phyloP scores from a whole-genome alignment of 1,140 invertebrate species.

The Hermetia illucens region DNA sequence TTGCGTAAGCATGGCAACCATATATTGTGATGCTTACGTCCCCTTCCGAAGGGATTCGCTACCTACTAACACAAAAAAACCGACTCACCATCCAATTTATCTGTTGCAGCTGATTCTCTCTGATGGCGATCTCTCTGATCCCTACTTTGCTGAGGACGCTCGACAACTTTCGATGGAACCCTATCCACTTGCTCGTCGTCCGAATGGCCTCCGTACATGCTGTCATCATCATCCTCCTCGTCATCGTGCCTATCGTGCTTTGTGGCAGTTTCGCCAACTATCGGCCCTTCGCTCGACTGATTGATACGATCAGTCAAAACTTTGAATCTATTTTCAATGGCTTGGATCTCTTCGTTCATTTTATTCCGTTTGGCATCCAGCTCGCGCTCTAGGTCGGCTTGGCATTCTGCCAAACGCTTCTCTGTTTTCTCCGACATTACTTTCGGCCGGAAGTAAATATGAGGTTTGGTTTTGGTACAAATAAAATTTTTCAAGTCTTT shows the following conservation, averaged over 20 bases:
- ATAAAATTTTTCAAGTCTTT: slow-evolving; percentile 70
- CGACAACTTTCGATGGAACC: too few species aligned
- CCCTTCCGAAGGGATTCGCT: too few species aligned
- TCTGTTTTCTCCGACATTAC: slow-evolving; percentile 39
- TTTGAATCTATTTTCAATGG: slow-evolving; percentile 23
- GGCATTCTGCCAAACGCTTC: slow-evolving; percentile 33
- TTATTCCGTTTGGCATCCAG: slow-evolving; percentile 13
- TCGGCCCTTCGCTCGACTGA: background rate
- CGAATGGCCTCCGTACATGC: background rate
- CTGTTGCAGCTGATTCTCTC: too few species aligned
- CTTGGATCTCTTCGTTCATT: slow-evolving; percentile 19
- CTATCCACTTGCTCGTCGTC: too few species aligned
- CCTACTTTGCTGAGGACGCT: too few species aligned
- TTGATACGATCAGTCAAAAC: background rate
- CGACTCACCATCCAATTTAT: too few species aligned
- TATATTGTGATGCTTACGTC: too few species aligned
- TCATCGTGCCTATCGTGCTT: slow-evolving; percentile 6
- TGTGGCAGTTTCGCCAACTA: slow-evolving; percentile 15
- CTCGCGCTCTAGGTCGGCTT: slow-evolving; percentile 31
- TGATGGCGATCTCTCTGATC: too few species aligned
- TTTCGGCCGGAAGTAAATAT: slow-evolving; percentile 78
- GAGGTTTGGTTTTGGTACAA: slow-evolving; percentile 70
- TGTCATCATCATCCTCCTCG: slow-evolving; percentile 4
- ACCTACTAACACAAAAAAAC: too few species aligned
- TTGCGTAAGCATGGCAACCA: too few species aligned